These are phyloP conservation scores for Heliangelus exortis DNA, from an alignment of 2,797 vertebrate species.

Conservation along the genomic window DNA sequence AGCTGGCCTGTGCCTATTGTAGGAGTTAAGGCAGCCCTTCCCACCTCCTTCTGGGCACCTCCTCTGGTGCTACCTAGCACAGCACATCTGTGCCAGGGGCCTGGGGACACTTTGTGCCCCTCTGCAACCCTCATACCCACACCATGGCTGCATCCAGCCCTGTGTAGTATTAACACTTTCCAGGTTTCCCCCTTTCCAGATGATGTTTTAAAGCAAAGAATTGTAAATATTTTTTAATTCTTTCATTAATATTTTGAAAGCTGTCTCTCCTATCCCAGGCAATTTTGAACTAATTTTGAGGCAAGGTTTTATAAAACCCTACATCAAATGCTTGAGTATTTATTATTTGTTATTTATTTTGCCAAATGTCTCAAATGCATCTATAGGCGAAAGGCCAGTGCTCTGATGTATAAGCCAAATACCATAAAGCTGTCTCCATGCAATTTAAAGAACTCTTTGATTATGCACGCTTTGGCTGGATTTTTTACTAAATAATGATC, in stretches of 20 bases:
- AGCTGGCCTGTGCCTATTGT: neutral
- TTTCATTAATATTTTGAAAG: conserved; percentile 71
- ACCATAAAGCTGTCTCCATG: conserved; percentile 75
- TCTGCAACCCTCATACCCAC: neutral
- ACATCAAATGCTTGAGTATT: conserved; percentile 65
- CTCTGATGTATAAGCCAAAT: conserved; percentile 73
- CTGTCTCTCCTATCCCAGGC: conserved; percentile 54
- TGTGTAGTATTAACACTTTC: conserved; percentile 53
- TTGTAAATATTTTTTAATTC: conserved; percentile 70
- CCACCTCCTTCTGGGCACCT: neutral
- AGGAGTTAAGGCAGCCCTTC: neutral
- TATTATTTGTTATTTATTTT: conserved; percentile 75
- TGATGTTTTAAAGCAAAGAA: conserved; percentile 65
- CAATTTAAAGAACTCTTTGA: conserved; percentile 72
- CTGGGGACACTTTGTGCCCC: neutral
- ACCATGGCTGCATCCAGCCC: neutral
- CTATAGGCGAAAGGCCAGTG: conserved; percentile 67
- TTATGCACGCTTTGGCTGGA: conserved; percentile 62
- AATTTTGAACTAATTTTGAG: conserved; percentile 70
- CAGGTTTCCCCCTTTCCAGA: conserved; percentile 60
- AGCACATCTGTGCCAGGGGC: neutral
- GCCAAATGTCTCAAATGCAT: conserved; percentile 73
- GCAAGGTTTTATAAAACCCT: conserved; percentile 66
- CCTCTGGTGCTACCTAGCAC: neutral
- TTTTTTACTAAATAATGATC: conserved; percentile 70